A percentile compares a stretch with the other conserved stretches of the same genome.
Evolutionary conservation across 92 coral and sea anemone species (phyloP).

Genomic region (Diadumene lineata): DNA sequence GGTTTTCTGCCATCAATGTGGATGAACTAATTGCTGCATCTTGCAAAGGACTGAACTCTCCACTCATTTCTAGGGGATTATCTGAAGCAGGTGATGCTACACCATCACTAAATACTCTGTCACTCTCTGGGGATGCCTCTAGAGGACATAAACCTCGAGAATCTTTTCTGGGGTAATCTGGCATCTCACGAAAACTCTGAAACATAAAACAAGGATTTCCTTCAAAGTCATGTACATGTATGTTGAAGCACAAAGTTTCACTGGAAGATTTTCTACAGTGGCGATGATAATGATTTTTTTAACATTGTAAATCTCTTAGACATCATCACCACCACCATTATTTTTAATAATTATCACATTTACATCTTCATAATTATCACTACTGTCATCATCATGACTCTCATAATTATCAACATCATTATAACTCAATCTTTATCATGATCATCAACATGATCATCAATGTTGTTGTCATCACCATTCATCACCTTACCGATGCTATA

Average conservation of each 20-base stretch:
- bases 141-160: constrained; percentile 34
- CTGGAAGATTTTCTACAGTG: too few relatives aligned
- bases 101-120: neutral
- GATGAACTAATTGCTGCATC: constrained; percentile 30
- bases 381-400: neutral
- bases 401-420: neutral
- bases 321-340: neutral
- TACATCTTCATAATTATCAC: too few relatives aligned
- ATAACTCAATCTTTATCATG: neutral
- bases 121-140: constrained; percentile 32
- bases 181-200: constrained; percentile 40
- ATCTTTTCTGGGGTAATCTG: constrained; percentile 28
- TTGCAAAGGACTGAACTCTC: constrained; percentile 23
- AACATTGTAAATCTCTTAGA: neutral
- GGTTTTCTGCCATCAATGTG: constrained; percentile 45
- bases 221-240: too few relatives aligned
- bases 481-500: constrained; percentile 56
- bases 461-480: constrained; percentile 19
- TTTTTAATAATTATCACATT: too few relatives aligned
- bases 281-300: too few relatives aligned
- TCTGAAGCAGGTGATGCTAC: constrained; percentile 24
- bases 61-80: constrained; percentile 25
- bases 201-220: too few relatives aligned
- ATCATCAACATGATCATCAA: neutral
- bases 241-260: too few relatives aligned